A percentile compares a stretch with the other conserved stretches of the same genome.
These are phyloP conservation scores for Tiphia femorata DNA, from an alignment of 2,888 invertebrate genomes.

Conservation along the genomic window DNA sequence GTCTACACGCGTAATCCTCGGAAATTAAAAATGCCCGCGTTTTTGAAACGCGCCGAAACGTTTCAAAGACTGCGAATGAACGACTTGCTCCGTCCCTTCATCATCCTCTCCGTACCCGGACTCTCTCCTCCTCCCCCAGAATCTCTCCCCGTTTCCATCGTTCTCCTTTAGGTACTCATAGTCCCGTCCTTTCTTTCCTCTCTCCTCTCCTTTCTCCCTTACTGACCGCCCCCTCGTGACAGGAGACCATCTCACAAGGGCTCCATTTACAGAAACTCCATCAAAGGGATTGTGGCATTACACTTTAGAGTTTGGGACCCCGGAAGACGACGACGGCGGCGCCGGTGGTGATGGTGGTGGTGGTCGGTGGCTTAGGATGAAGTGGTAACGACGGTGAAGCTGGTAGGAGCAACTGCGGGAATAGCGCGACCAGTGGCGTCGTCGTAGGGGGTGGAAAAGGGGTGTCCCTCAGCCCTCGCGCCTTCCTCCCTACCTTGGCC, in stretches of 20 bases:
- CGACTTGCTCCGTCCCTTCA: constrained; percentile 10
- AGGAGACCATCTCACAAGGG: no score
- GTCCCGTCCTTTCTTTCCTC: no score
- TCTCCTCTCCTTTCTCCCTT: neutral
- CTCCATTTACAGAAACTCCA: constrained; percentile 69
- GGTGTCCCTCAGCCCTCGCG: neutral
- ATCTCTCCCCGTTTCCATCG: neutral
- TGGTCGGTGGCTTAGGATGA: constrained; percentile 25
- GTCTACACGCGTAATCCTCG: constrained; percentile 56
- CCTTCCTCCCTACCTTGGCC: neutral
- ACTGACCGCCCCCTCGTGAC: constrained; percentile 18
- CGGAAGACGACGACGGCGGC: constrained; percentile 30
- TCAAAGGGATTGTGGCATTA: constrained; percentile 67
- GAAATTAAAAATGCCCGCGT: constrained; percentile 65
- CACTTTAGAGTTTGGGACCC: constrained; percentile 56
- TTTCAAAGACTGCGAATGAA: constrained; percentile 36
- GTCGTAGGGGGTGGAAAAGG: constrained; percentile 10
- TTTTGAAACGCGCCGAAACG: constrained; percentile 39
- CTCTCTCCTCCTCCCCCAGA: constrained; percentile 12
- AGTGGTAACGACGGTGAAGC: constrained; percentile 27
- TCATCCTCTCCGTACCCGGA: no score
- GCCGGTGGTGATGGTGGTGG: constrained; percentile 16
- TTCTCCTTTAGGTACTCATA: no score
- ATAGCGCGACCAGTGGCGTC: no score
- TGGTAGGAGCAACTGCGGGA: no score